These are phyloP conservation scores for Mastacembelus armatus DNA, from an alignment of 2,797 vertebrate species.

Conservation along the genomic window DNA sequence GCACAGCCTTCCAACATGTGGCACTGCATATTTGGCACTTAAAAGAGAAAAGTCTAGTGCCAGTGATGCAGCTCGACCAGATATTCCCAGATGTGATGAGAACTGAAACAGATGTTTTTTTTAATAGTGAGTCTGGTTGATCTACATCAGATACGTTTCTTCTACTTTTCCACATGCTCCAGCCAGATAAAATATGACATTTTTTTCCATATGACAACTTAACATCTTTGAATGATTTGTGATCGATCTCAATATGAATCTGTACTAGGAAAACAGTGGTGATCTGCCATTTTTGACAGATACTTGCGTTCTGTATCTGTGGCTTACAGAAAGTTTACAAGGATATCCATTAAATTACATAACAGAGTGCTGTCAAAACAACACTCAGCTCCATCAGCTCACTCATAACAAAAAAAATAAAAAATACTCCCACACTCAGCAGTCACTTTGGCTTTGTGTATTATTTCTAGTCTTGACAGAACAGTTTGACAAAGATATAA, in stretches of 20 bases:
- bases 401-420: background rate
- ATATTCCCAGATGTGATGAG: slow-evolving; percentile 55
- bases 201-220: slow-evolving; percentile 19
- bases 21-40: slow-evolving; percentile 50
- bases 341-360: background rate
- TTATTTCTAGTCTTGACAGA: background rate
- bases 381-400: background rate
- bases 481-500: background rate
- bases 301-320: background rate
- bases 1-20: slow-evolving; percentile 50
- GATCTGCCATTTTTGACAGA: slow-evolving; percentile 4
- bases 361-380: background rate
- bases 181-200: slow-evolving; percentile 44
- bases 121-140: slow-evolving; percentile 27
- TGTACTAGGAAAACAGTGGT: background rate
- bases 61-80: slow-evolving; percentile 34
- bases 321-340: background rate
- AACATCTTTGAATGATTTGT: slow-evolving; percentile 17
- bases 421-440: too few relatives aligned
- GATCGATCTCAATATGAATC: slow-evolving; percentile 19
- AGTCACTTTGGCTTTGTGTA: background rate
- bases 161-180: slow-evolving; percentile 48
- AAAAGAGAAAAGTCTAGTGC: slow-evolving; percentile 23
- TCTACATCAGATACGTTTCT: background rate
- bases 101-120: slow-evolving; percentile 37